Evolutionary conservation across 2,797 vertebrate genomes (phyloP), one percentile per base, ranked within the genome.

Genomic region (Pipistrellus kuhlii): DNA sequence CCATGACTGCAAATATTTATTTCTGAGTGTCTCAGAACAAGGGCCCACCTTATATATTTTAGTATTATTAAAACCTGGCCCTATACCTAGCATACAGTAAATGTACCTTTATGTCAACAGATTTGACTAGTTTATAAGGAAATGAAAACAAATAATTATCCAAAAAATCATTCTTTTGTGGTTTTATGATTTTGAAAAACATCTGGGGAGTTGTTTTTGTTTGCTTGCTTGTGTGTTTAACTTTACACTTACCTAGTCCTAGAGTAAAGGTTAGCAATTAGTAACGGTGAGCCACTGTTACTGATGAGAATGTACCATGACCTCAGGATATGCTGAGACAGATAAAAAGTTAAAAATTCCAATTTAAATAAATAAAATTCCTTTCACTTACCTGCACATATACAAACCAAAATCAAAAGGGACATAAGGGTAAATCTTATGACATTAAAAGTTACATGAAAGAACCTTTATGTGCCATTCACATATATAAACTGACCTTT

Each of bases 401-500:
- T 6, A 38, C 17, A 83, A 66, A 92, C 32, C 77, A 78, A 82
- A 87, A 80, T 72, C 46, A 72, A 83, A 81, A 88, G 32, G 51
- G 6, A 66, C 7, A 35, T 77, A 84, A 30, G 21, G n/a, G 84
- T 27, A 75, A 94, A 48, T 41, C n/a, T 62, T 38, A 2, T 9
- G 12, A 92, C 83, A 83, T 76, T 73, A 71, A 85, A 90, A 18
- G 35, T 53, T 88, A 84, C 85, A 1, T 35, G 21, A 88, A 94
- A 81, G 66, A 32, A 86, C 11, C 48, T 77, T 72, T 46, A 86
- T 14, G 51, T 25, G 15, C 32, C 38, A 62, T 38, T 21, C 66
- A 68, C 20, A 80, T 46, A 75, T 1, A 88, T 73, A 30, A 95
- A 92, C 97, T 95, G 93, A 99, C 99, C 99, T 99, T 99, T 99